These are phyloP conservation scores for Drosophila phalerata DNA, from an alignment of 2,888 invertebrate genomes.

Conservation along the genomic window DNA sequence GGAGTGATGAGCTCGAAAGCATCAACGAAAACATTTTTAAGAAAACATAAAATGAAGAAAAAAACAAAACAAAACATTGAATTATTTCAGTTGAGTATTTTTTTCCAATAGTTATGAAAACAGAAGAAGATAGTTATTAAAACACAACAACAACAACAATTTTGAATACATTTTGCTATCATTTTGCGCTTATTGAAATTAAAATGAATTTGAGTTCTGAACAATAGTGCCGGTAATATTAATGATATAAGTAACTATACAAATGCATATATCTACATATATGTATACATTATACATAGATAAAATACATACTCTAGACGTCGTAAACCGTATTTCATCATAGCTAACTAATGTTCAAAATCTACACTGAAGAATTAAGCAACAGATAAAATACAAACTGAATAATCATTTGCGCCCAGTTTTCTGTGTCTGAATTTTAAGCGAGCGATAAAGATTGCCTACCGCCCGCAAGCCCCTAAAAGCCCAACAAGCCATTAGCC, in stretches of 20 bases:
- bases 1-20: conserved; percentile 20
- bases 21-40: conserved; percentile 49
- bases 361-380: conserved; percentile 58
- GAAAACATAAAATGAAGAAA: conserved; percentile 23
- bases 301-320: conserved; percentile 59
- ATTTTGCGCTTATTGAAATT: conserved; percentile 41
- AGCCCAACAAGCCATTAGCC: conserved; percentile 4
- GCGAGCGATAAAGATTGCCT: conserved; percentile 31
- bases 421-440: conserved; percentile 25
- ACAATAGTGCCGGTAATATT: conserved; percentile 86
- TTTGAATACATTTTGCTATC: conserved; percentile 52
- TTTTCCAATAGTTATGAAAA: neutral
- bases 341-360: conserved; percentile 74
- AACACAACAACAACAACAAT: conserved; percentile 56
- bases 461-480: conserved; percentile 2
- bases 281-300: conserved; percentile 48
- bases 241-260: conserved; percentile 66
- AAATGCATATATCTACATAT: conserved; percentile 51
- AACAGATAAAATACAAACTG: conserved; percentile 29
- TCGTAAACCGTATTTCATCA: conserved; percentile 73
- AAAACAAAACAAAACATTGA: conserved; percentile 9
- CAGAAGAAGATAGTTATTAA: conserved; percentile 20
- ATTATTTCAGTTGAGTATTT: conserved; percentile 14
- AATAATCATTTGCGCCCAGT: conserved; percentile 47
- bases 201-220: conserved; percentile 76